Evolutionary conservation across 2,113 vertebrate species (phyloP), one percentile per base, ranked within the genome.

Genomic region (Todiramphus chloris): DNA sequence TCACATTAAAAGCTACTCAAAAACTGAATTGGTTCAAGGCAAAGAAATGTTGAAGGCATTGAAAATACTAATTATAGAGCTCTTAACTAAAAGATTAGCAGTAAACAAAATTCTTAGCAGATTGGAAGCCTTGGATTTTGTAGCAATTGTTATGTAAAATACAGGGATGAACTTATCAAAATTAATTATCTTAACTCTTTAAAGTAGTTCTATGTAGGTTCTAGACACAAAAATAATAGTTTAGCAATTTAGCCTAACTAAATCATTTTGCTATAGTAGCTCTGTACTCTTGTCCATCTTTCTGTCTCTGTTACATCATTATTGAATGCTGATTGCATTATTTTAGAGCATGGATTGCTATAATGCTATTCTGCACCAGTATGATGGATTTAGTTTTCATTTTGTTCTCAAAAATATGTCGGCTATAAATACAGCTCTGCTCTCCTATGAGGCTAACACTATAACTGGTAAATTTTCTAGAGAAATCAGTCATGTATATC

Each of bases 321-420:
- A 87, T 91, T 95, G 96, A 91, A 79, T 89, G 85, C 92, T 96
- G 95, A 96, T 96, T 97, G 93, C 92, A 95, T 97, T 96, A 90
- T 95, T 95, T 97, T 86, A 95, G 96, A 97, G 74, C 89, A 93
- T 25, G 87, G 83, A 82, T 95, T 84, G 81, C 90, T 91, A 30
- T 97, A 96, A 97, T 91, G 78, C 90, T 92, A 51, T 93, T 92
- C 89, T 73, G 81, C 91, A 66, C 9, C 58, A 28, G 78, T 67
- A 77, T 87, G 89, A 96, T 93, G 82, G 96, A 96, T 96, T 97
- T 96, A 83, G 87, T 97, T 98, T 97, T 97, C 95, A 94, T 98
- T 98, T 97, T 92, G 90, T 95, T 98, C 96, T 97, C 94, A 95
- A 96, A 94, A 97, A 89, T 94, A 87, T 58, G 44, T 94, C 82